Percentiles rank a stretch among this genome's conserved stretches.
These are phyloP conservation scores for Pelosia muscerda DNA, from an alignment of 2,888 invertebrate genomes.

Conservation along the genomic window DNA sequence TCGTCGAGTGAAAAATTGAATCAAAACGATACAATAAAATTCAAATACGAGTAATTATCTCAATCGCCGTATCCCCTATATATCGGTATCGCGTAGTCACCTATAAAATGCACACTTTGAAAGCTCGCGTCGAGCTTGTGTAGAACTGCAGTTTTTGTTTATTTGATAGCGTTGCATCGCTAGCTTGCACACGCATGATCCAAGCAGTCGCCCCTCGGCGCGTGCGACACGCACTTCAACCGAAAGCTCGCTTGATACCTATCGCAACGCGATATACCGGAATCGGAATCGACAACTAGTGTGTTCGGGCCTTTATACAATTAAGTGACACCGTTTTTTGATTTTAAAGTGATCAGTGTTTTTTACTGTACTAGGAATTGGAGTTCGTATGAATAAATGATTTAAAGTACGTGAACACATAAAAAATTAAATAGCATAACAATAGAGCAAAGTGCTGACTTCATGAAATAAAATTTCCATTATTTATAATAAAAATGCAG, in stretches of 20 bases:
- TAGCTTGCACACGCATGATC: slow-evolving; percentile 75
- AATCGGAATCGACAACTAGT: slow-evolving; percentile 52
- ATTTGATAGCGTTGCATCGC: slow-evolving; percentile 83
- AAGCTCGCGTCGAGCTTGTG: slow-evolving; percentile 68
- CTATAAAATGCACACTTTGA: slow-evolving; percentile 68
- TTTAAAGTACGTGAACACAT: slow-evolving; percentile 10
- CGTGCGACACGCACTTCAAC: slow-evolving; percentile 78
- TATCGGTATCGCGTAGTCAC: slow-evolving; percentile 64
- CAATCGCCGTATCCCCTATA: slow-evolving; percentile 50
- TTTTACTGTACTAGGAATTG: slow-evolving; percentile 16
- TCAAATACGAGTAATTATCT: slow-evolving; percentile 37
- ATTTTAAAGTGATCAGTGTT: slow-evolving; percentile 30
- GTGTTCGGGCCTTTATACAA: slow-evolving; percentile 58
- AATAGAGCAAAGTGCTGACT: not conserved
- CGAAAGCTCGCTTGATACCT: slow-evolving; percentile 60
- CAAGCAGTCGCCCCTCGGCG: slow-evolving; percentile 76
- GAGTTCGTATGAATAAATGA: slow-evolving; percentile 1
- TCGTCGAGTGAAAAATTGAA: slow-evolving; percentile 3
- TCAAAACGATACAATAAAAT: slow-evolving; percentile 5
- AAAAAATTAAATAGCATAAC: slow-evolving; percentile 24
- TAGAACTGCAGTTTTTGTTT: slow-evolving; percentile 81
- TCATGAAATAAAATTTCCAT: slow-evolving; percentile 8
- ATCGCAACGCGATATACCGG: slow-evolving; percentile 43
- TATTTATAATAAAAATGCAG: slow-evolving; percentile 61
- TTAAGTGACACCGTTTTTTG: slow-evolving; percentile 34